These are phyloP conservation scores for Hymenopus coronatus DNA, from an alignment of 2,888 invertebrate species.

Conservation along the genomic window DNA sequence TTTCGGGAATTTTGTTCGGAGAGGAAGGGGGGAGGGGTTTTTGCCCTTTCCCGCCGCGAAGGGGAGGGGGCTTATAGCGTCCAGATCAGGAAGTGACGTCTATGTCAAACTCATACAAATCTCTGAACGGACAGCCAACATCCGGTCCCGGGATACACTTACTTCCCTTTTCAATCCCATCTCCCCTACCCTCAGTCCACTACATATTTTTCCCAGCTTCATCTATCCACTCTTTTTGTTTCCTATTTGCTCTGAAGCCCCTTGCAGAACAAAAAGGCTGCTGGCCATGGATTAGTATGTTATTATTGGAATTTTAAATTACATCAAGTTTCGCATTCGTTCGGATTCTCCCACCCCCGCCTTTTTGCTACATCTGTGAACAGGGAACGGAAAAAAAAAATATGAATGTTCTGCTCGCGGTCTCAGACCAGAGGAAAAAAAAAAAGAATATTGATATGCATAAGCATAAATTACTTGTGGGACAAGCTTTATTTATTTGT, in stretches of 20 bases:
- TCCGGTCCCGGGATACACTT: constrained; percentile 18
- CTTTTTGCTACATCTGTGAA: not conserved
- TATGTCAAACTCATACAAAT: constrained; percentile 11
- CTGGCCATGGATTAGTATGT: constrained; percentile 14
- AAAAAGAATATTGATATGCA: not conserved
- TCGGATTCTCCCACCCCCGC: not conserved
- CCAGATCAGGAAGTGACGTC: constrained; percentile 13
- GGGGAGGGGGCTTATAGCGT: not conserved
- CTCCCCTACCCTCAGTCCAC: not conserved
- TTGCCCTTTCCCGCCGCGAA: not conserved
- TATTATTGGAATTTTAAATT: constrained; percentile 28
- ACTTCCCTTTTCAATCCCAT: constrained; percentile 6
- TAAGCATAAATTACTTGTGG: not conserved
- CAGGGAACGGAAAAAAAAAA: not conserved
- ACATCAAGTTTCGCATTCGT: constrained; percentile 18
- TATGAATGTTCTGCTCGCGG: not conserved
- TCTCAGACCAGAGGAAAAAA: not conserved
- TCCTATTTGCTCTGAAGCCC: constrained; percentile 7
- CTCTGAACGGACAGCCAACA: constrained; percentile 8
- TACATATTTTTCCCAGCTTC: not conserved
- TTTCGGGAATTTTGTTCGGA: constrained; percentile 11
- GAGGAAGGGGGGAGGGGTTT: not conserved
- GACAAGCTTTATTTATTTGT: not conserved
- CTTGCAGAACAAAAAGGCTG: not conserved
- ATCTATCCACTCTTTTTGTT: constrained; percentile 12